phyloP scores from a whole-genome alignment of 2,113 vertebrate genomes.

The Erythrocercus mccallii region DNA sequence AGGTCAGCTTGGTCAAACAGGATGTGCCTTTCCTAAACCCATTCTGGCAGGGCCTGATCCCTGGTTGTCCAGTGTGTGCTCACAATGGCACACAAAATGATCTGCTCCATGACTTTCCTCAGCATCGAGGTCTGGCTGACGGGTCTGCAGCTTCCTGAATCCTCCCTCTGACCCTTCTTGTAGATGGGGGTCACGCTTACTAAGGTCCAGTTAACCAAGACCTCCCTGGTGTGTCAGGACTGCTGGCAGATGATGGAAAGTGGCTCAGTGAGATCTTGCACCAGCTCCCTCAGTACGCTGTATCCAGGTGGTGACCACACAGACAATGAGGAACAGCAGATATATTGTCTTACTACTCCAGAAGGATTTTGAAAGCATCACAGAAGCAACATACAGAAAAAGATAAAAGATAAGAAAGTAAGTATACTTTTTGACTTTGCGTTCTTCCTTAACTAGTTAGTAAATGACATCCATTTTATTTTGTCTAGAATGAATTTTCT shows the following conservation, averaged over 20 bases:
- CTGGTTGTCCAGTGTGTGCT: neutral
- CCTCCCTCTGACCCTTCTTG: neutral
- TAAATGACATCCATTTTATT: neutral
- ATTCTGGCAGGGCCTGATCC: neutral
- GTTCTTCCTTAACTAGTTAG: neutral
- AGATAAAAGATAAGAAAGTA: neutral
- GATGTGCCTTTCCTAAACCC: neutral
- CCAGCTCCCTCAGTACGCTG: neutral
- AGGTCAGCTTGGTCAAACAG: neutral
- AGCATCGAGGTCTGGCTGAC: neutral
- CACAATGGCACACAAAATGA: neutral
- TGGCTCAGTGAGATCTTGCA: neutral
- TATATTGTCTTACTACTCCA: neutral
- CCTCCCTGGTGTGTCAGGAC: neutral
- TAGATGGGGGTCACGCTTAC: neutral
- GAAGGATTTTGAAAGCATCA: neutral
- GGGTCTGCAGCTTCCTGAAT: neutral
- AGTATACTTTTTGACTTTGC: neutral
- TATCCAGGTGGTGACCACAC: neutral
- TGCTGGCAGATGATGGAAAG: neutral
- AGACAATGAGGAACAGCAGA: neutral
- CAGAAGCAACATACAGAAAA: neutral
- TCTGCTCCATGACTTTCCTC: neutral
- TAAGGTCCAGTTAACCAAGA: neutral
- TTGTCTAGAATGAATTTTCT: neutral